Percentiles rank a stretch among this genome's conserved stretches.
Evolutionary conservation across 2,888 invertebrate species (phyloP).

Genomic region (Panorpa germanica): DNA sequence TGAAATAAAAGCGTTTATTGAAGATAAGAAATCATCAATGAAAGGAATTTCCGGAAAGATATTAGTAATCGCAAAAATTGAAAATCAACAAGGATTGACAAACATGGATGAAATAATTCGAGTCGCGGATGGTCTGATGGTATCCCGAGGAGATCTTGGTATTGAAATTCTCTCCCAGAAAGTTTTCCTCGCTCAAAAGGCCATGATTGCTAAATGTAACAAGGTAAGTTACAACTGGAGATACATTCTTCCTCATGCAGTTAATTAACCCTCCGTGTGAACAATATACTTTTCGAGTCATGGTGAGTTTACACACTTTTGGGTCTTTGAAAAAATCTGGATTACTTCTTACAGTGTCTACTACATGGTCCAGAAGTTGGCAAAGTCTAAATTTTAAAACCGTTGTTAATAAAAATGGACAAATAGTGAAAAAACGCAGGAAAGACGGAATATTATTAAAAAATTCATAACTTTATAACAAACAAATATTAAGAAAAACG

Average conservation of each 20-base stretch:
- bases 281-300: too few species aligned
- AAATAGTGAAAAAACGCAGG: too few species aligned
- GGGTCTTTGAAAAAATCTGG: background rate
- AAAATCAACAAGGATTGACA: constrained; percentile 52
- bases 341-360: too few species aligned
- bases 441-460: too few species aligned
- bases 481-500: too few species aligned
- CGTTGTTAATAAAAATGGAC: too few species aligned
- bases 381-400: too few species aligned
- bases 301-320: background rate
- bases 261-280: background rate
- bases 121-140: constrained; percentile 59
- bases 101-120: constrained; percentile 52
- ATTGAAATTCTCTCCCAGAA: constrained; percentile 61
- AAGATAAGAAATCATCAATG: too few species aligned
- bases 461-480: too few species aligned
- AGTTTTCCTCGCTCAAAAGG: constrained; percentile 58
- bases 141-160: constrained; percentile 60
- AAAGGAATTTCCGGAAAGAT: too few species aligned
- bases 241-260: background rate
- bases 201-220: constrained; percentile 59
- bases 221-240: constrained; percentile 23
- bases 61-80: constrained; percentile 58
- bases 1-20: constrained; percentile 37
- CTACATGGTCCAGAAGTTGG: too few species aligned